Conservation (phyloP, 2,888 invertebrate genomes). For the Heteropelma amictum region DNA sequence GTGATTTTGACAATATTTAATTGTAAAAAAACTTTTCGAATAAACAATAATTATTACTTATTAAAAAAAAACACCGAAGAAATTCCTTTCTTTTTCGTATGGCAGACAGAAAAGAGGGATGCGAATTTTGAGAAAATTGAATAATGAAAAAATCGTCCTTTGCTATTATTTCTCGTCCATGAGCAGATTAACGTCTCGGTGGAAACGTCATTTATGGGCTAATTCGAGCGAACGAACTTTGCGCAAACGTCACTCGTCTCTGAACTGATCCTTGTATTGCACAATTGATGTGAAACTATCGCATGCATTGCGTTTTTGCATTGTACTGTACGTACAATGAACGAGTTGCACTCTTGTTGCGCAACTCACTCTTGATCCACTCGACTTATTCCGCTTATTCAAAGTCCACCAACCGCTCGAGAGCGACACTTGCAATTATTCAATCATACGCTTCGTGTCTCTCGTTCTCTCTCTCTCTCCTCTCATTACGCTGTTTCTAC, state of each 20-base stretch:
- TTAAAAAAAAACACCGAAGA: too few relatives aligned
- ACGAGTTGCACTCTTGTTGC: constrained; percentile 38
- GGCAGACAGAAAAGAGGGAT: too few relatives aligned
- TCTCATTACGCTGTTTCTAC: not conserved
- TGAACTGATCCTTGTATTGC: constrained; percentile 11
- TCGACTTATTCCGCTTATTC: constrained; percentile 24
- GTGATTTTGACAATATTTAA: too few relatives aligned
- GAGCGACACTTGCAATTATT: constrained; percentile 50
- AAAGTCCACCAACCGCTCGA: constrained; percentile 43
- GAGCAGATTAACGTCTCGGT: too few relatives aligned
- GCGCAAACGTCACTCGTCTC: not conserved
- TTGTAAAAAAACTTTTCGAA: too few relatives aligned
- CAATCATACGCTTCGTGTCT: constrained; percentile 27
- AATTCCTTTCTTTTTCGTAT: too few relatives aligned
- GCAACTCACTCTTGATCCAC: constrained; percentile 41
- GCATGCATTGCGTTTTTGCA: constrained; percentile 37
- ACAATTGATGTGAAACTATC: constrained; percentile 5
- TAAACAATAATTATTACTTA: too few relatives aligned
- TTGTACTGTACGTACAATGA: constrained; percentile 20
- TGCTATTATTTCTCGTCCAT: too few relatives aligned
- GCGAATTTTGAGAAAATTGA: not conserved
- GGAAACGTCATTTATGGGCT: not conserved
- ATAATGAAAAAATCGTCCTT: not conserved
- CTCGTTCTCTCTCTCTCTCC: not conserved
- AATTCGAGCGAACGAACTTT: constrained; percentile 19